Conservation (phyloP, 2,888 invertebrate genomes). For the Clitarchus hookeri region DNA sequence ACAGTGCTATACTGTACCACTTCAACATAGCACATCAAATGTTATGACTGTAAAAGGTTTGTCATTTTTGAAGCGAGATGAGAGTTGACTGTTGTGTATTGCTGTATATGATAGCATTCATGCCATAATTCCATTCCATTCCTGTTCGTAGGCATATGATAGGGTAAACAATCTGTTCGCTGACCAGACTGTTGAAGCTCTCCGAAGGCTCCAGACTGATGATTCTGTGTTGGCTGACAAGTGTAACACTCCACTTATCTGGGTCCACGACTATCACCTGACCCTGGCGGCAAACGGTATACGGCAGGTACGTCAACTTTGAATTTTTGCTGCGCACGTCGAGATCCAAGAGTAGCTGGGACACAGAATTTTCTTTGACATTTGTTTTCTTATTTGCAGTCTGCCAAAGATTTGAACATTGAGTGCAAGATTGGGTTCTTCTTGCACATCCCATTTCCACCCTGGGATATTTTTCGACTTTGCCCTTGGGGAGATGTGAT, state of each 20-base stretch:
- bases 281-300: constrained; percentile 93
- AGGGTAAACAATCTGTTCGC: constrained; percentile 83
- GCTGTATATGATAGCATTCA: no score
- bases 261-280: constrained; percentile 94
- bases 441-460: constrained; percentile 92
- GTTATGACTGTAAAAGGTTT: no score
- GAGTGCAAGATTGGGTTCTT: constrained; percentile 87
- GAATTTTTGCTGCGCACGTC: background rate
- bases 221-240: background rate
- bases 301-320: constrained; percentile 65
- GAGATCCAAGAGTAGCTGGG: background rate
- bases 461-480: constrained; percentile 90
- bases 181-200: constrained; percentile 72
- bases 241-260: constrained; percentile 73
- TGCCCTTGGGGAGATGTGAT: constrained; percentile 95
- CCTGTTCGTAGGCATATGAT: constrained; percentile 66
- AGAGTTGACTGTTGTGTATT: no score
- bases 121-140: background rate
- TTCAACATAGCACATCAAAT: no score
- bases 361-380: background rate
- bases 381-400: constrained; percentile 53
- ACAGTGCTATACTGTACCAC: no score
- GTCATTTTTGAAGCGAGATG: no score
- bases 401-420: constrained; percentile 76
- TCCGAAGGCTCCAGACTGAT: constrained; percentile 48